Conservation (phyloP, 2,888 invertebrate species). For the Xanthorhoe spadicearia region DNA sequence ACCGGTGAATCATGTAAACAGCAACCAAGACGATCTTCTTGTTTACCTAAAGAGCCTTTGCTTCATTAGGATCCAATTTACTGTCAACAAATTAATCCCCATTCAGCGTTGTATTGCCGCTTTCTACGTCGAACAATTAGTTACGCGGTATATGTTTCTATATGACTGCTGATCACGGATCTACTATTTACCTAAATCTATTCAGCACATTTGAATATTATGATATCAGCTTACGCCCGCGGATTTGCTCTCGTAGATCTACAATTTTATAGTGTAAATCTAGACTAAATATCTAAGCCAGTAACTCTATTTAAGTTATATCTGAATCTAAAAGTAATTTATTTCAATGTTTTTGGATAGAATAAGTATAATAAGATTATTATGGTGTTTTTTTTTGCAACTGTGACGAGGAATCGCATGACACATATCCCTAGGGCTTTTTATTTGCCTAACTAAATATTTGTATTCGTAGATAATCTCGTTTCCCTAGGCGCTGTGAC, state of each 20-base stretch:
- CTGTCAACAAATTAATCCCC: constrained; percentile 83
- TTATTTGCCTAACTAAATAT: neutral
- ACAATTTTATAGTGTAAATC: too few species aligned
- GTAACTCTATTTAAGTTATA: too few species aligned
- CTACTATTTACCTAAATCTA: too few species aligned
- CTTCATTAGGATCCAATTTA: constrained; percentile 85
- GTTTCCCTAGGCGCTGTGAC: constrained; percentile 19
- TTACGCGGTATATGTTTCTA: neutral
- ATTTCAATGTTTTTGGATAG: too few species aligned
- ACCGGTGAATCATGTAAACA: constrained; percentile 83
- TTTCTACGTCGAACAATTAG: constrained; percentile 24
- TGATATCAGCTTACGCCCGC: too few species aligned
- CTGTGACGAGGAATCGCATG: neutral
- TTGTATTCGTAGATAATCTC: constrained; percentile 1
- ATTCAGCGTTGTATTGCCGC: constrained; percentile 57
- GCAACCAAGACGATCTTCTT: constrained; percentile 81
- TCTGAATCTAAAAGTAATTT: too few species aligned
- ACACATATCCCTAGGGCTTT: neutral
- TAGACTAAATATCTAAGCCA: too few species aligned
- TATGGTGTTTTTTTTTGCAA: neutral
- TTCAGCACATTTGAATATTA: too few species aligned
- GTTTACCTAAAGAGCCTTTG: constrained; percentile 84
- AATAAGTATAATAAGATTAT: too few species aligned
- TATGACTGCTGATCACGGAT: neutral
- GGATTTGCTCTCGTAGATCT: too few species aligned